Evolutionary conservation across 2,113 vertebrate genomes (phyloP).

Genomic region (Australoheros scitulus): DNA sequence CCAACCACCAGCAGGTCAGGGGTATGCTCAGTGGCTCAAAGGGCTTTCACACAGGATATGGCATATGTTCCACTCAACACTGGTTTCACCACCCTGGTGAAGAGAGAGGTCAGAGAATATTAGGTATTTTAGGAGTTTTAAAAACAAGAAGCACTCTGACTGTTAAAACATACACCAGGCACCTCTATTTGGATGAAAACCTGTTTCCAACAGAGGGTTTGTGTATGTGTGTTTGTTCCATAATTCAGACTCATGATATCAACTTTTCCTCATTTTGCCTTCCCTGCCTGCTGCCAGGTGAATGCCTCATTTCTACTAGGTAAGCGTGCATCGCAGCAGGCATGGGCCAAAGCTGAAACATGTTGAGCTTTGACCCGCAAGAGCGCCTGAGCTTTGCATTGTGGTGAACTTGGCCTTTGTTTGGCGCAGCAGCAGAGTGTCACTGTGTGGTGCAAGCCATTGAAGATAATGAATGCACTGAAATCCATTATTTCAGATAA

Average conservation of each 20-base stretch:
- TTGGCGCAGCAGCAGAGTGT: background rate
- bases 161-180: no score
- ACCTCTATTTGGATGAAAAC: background rate
- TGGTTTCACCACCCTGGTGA: background rate
- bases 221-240: background rate
- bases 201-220: background rate
- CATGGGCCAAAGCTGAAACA: background rate
- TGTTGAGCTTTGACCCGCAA: background rate
- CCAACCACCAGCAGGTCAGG: conserved; percentile 84
- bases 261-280: background rate
- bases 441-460: background rate
- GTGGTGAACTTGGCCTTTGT: background rate
- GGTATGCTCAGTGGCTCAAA: background rate
- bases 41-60: background rate
- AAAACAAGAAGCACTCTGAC: background rate
- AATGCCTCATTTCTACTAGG: background rate
- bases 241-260: background rate
- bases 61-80: background rate
- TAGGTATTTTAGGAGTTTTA: background rate
- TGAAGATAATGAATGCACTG: background rate
- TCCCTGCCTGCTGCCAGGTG: background rate
- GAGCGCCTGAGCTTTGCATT: background rate
- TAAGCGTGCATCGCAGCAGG: background rate
- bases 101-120: background rate
- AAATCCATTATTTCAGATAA: conserved; percentile 5